Evolutionary conservation across 2,888 invertebrate species (phyloP).

Genomic region (Drosophila nr. fundita): DNA sequence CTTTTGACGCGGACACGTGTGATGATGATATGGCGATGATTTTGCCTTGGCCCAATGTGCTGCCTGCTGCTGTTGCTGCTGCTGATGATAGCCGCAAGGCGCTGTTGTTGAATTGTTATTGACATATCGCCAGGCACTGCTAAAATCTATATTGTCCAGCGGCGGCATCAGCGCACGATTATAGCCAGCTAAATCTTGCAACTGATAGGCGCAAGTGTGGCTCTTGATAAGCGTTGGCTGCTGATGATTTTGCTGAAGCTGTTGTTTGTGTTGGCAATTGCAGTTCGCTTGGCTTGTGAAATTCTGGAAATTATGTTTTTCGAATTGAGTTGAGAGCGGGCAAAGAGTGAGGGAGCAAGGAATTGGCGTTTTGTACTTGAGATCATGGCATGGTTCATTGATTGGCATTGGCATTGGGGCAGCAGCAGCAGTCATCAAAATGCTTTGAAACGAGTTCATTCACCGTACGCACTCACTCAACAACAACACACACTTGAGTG

Average conservation of each 20-base stretch:
- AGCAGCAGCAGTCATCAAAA: background rate
- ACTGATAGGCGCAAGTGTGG: constrained; percentile 82
- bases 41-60: constrained; percentile 44
- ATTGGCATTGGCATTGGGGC: constrained; percentile 53
- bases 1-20: constrained; percentile 68
- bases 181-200: constrained; percentile 79
- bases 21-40: constrained; percentile 64
- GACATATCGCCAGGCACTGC: constrained; percentile 66
- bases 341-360: too few species aligned
- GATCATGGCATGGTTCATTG: constrained; percentile 58
- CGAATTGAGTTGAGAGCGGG: background rate
- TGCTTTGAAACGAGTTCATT: constrained; percentile 67
- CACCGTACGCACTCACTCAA: constrained; percentile 42
- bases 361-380: constrained; percentile 65
- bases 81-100: constrained; percentile 64
- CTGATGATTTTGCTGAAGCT: constrained; percentile 55
- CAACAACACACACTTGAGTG: constrained; percentile 17
- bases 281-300: constrained; percentile 76
- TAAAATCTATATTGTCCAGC: constrained; percentile 79
- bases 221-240: constrained; percentile 70
- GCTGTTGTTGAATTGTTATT: constrained; percentile 63
- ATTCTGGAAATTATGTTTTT: constrained; percentile 64
- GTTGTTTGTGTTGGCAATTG: constrained; percentile 63
- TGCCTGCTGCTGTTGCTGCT: constrained; percentile 30
- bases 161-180: constrained; percentile 83